Base-by-base conservation (phyloP, 2,888 invertebrate species). In the Ochropacha duplaris region DNA sequence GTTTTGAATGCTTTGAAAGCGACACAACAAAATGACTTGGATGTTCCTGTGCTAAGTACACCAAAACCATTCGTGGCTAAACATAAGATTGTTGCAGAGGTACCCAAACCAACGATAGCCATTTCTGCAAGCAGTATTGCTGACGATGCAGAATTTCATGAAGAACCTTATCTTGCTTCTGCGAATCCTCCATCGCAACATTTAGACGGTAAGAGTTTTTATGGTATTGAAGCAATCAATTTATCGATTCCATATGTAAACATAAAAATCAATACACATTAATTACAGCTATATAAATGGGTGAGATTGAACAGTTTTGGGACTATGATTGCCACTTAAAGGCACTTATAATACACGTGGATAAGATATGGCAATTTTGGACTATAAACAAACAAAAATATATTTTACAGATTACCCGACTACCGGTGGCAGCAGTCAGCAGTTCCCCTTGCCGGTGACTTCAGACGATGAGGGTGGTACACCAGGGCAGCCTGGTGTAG, bases 1-100 rank as follows among this genome's bases (percentile, higher is more conserved):
- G 96, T 97, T 60, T 86, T 97, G 54, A 95, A 95, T 74, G 94
- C 95, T 58, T 87, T 97, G 54, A 96, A 95, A 71, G 81, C 86
- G 22, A 76, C 86, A 69, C 86, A 92, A 65, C 79, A 93, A 63
- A 83, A 91, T 72, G 83, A 88, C 64, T 66, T 82, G 4, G 87
- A 81, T 66, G 70, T 73, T 65, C 92, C 76, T 65, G 80, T 74
- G 54, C 82, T 78, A 73, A 93, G 76, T 76, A 87, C 87, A 36
- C 89, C 90, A 3, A 86, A 83, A 57, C 89, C 91, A 6, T 88
- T 88, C 62, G 76, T 81, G 57, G 72, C 77, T n/a, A 44, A 44
- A 19, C 68, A 78, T 9, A 77, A 82, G 59, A 59, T 72, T 39
- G 65, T 77, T 11, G 68, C 75, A 49, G 76, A 80, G 56, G 66